Evolutionary conservation across 2,888 invertebrate genomes (phyloP).

Genomic region (Epirrhoe alternata): DNA sequence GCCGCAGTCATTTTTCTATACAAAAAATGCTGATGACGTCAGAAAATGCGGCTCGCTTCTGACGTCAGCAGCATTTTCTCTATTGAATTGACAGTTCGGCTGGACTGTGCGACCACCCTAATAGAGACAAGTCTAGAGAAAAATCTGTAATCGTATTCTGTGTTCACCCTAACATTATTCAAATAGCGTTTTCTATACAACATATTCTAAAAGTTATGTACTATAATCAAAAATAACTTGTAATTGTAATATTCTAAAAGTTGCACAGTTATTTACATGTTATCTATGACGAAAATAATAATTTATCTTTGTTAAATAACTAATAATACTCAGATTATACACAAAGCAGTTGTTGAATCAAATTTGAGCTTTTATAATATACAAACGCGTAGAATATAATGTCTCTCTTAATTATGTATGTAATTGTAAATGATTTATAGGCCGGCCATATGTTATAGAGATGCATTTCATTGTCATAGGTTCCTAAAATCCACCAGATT

Average conservation of each 20-base stretch:
- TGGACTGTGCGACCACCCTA: too few species aligned
- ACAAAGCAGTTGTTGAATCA: conserved; percentile 18
- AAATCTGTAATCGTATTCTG: not conserved
- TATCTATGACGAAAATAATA: conserved; percentile 2
- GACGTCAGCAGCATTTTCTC: too few species aligned
- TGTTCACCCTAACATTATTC: not conserved
- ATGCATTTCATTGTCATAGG: conserved; percentile 43
- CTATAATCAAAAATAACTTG: conserved; percentile 6
- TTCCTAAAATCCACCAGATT: conserved; percentile 26
- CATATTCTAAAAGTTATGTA: conserved; percentile 1
- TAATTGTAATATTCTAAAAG: conserved; percentile 1
- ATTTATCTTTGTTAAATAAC: conserved; percentile 7
- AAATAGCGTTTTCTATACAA: conserved; percentile 6
- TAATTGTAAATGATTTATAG: conserved; percentile 8
- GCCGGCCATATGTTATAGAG: conserved; percentile 39
- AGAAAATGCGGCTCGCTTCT: too few species aligned
- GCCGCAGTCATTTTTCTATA: too few species aligned
- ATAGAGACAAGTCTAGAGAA: not conserved
- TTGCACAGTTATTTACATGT: conserved; percentile 13
- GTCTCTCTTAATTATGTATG: not conserved
- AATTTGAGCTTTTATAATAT: conserved; percentile 27
- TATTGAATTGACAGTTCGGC: too few species aligned
- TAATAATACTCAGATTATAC: conserved; percentile 18
- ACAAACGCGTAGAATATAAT: conserved; percentile 17
- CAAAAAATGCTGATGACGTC: too few species aligned